These are phyloP conservation scores for Carassius gibelio DNA, from an alignment of 2,113 vertebrate genomes.

Conservation along the genomic window DNA sequence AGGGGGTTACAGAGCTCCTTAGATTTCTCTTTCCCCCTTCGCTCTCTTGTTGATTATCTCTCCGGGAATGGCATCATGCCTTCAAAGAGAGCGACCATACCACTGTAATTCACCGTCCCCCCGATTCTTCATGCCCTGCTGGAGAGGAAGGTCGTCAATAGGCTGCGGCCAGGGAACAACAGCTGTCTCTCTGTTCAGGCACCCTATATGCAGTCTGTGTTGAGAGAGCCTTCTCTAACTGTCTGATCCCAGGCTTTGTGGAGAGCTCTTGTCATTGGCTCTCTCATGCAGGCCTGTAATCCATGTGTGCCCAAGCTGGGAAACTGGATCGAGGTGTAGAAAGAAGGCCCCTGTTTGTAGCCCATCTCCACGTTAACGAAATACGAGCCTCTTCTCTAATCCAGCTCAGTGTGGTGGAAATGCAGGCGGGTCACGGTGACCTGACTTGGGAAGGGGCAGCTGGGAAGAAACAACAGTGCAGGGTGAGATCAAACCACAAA, in stretches of 20 bases:
- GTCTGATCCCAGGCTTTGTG: slow-evolving; percentile 47
- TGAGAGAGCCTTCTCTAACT: slow-evolving; percentile 41
- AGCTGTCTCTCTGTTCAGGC: slow-evolving; percentile 68
- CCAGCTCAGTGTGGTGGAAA: slow-evolving; percentile 63
- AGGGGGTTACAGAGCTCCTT: slow-evolving; percentile 8
- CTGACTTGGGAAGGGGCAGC: slow-evolving; percentile 54
- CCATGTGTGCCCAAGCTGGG: slow-evolving; percentile 67
- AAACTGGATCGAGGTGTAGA: slow-evolving; percentile 73
- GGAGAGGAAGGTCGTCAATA: slow-evolving; percentile 66
- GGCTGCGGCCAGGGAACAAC: slow-evolving; percentile 67
- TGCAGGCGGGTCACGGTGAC: slow-evolving; percentile 43
- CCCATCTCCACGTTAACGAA: slow-evolving; percentile 75
- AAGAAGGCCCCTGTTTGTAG: slow-evolving; percentile 72
- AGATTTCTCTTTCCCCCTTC: not conserved
- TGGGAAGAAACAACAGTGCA: slow-evolving; percentile 59
- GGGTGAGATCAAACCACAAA: slow-evolving; percentile 65
- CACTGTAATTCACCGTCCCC: slow-evolving; percentile 45
- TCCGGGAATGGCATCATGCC: slow-evolving; percentile 24
- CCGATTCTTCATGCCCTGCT: slow-evolving; percentile 44
- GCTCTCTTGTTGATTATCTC: slow-evolving; percentile 47
- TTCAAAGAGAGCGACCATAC: slow-evolving; percentile 35
- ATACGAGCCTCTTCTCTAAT: slow-evolving; percentile 64
- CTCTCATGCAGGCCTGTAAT: slow-evolving; percentile 46
- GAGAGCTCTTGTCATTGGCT: slow-evolving; percentile 63
- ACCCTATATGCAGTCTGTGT: slow-evolving; percentile 55